Conservation (phyloP, 2,888 invertebrate species). For the Pecten maximus region DNA sequence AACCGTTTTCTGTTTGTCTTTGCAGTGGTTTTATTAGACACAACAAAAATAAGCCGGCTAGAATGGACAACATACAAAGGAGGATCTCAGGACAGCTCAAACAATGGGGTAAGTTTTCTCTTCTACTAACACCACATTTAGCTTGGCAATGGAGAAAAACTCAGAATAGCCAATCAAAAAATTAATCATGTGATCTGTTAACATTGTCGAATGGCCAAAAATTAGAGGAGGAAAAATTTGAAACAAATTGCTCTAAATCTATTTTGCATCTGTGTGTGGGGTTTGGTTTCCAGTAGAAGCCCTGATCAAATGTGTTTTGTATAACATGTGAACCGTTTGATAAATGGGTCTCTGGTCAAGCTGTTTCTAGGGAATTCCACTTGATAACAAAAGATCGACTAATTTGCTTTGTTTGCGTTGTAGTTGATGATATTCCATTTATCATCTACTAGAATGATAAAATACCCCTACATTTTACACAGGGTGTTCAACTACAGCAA, state of each 20-base stretch:
- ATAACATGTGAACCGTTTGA: neutral
- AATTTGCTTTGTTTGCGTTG: neutral
- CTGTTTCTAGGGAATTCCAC: neutral
- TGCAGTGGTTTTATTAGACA: conserved; percentile 4
- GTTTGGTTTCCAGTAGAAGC: neutral
- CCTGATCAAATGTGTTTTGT: neutral
- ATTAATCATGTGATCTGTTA: neutral
- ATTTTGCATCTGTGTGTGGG: neutral
- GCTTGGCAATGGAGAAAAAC: neutral
- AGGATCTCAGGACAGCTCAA: neutral
- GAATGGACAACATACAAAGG: conserved; percentile 26
- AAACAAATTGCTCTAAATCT: neutral
- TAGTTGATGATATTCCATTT: neutral
- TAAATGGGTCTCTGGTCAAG: neutral
- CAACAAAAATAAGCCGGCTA: neutral
- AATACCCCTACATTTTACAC: neutral
- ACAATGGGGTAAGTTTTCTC: conserved; percentile 14
- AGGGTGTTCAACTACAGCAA: neutral
- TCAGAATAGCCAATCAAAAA: neutral
- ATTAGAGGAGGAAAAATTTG: neutral
- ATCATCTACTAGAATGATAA: neutral
- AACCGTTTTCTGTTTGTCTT: neutral
- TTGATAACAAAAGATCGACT: neutral
- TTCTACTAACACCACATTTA: neutral
- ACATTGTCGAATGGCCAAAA: neutral